Percentiles rank a stretch among this genome's conserved stretches.
Evolutionary conservation across 2,888 invertebrate species (phyloP).

Genomic region (Polydesmus complanatus): DNA sequence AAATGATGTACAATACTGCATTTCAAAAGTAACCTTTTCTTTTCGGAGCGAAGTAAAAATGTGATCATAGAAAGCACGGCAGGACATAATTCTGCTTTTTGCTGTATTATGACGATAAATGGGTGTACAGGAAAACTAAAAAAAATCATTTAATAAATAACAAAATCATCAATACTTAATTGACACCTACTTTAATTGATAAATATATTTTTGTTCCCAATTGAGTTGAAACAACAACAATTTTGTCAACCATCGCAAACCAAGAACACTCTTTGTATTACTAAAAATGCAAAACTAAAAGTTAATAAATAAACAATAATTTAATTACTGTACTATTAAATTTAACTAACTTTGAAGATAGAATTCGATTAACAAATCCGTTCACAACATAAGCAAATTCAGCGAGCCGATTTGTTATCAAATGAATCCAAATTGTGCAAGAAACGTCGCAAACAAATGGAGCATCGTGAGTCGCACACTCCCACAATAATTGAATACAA

Average conservation of each 20-base stretch:
- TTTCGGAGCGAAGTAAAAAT: no score
- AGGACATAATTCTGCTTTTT: not conserved
- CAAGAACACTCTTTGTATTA: not conserved
- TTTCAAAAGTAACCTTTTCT: not conserved
- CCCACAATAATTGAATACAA: not conserved
- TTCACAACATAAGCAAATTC: not conserved
- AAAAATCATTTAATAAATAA: not conserved
- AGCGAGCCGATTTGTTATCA: not conserved
- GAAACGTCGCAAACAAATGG: not conserved
- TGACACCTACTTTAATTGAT: not conserved
- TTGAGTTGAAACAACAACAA: not conserved
- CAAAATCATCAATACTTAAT: not conserved
- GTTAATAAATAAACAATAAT: not conserved
- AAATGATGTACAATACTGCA: not conserved
- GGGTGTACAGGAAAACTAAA: not conserved
- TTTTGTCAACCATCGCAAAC: not conserved
- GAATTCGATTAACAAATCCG: not conserved
- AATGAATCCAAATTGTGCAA: not conserved
- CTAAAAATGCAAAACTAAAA: not conserved
- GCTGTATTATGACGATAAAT: not conserved
- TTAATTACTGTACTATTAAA: not conserved
- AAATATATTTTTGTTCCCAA: not conserved
- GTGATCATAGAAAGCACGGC: no score
- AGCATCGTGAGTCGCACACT: not conserved
- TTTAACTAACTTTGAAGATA: not conserved